A percentile compares a stretch with the other conserved stretches of the same genome.
Evolutionary conservation across 2,113 vertebrate species (phyloP).

Genomic region (Procavia capensis): DNA sequence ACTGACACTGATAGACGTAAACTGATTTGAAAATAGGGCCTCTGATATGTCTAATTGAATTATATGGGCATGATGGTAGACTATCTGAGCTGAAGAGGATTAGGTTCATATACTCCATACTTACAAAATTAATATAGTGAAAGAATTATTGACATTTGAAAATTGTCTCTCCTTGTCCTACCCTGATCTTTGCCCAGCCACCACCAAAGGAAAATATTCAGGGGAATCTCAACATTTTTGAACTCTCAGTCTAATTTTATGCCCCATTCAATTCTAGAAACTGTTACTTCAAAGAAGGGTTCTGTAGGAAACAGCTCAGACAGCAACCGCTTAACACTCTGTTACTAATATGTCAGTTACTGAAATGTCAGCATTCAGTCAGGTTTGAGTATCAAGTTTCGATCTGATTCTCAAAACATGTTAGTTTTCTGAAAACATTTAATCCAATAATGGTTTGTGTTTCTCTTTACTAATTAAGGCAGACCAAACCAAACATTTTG

Average conservation of each 20-base stretch:
- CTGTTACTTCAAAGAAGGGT: not conserved
- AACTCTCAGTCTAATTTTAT: not conserved
- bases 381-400: not conserved
- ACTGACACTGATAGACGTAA: not conserved
- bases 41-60: not conserved
- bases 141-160: not conserved
- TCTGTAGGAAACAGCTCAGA: not conserved
- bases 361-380: not conserved
- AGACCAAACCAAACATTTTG: not conserved
- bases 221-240: not conserved
- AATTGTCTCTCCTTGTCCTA: not conserved
- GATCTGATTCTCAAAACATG: not conserved
- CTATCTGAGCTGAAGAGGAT: not conserved
- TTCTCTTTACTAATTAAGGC: not conserved
- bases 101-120: not conserved
- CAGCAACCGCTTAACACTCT: not conserved
- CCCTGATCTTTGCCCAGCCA: not conserved
- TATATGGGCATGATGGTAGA: not conserved
- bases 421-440: not conserved
- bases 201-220: not conserved
- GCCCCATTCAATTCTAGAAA: not conserved
- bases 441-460: not conserved
- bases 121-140: not conserved
- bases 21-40: not conserved
- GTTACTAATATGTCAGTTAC: not conserved